These are phyloP conservation scores for Drosophila nasuta DNA, from an alignment of 1,140 invertebrate species.

Conservation along the genomic window DNA sequence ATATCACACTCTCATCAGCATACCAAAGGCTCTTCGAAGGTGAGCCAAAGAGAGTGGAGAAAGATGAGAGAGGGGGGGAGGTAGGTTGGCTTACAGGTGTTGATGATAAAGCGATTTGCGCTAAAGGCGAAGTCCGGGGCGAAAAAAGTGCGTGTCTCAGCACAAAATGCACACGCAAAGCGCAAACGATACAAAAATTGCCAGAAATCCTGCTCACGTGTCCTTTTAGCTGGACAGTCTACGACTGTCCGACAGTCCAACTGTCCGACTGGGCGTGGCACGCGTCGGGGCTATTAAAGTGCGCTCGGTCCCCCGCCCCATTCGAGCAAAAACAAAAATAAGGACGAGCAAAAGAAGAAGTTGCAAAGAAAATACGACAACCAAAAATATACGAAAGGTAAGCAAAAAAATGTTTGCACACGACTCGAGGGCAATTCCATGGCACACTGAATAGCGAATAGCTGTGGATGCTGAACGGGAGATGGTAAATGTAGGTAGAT, in stretches of 20 bases:
- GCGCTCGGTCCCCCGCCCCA: not conserved
- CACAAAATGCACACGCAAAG: constrained; percentile 27
- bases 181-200: constrained; percentile 31
- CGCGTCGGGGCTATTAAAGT: constrained; percentile 8
- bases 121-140: not conserved
- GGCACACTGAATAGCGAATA: too few relatives aligned
- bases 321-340: constrained; percentile 12
- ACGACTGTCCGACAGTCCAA: not conserved
- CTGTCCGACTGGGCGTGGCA: not conserved
- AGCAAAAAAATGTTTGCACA: constrained; percentile 46
- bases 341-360: not conserved
- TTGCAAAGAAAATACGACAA: constrained; percentile 6
- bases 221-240: constrained; percentile 8
- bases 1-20: constrained; percentile 50
- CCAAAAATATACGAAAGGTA: constrained; percentile 31
- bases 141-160: constrained; percentile 56
- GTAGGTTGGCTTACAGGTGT: constrained; percentile 50
- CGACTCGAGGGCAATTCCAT: constrained; percentile 7
- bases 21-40: not conserved
- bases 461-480: not conserved
- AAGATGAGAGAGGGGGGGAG: not conserved
- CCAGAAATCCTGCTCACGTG: constrained; percentile 22
- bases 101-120: constrained; percentile 67
- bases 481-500: not conserved
- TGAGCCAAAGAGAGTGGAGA: not conserved